Conservation (phyloP, 1,140 invertebrate species). For the Papilio helenus region DNA sequence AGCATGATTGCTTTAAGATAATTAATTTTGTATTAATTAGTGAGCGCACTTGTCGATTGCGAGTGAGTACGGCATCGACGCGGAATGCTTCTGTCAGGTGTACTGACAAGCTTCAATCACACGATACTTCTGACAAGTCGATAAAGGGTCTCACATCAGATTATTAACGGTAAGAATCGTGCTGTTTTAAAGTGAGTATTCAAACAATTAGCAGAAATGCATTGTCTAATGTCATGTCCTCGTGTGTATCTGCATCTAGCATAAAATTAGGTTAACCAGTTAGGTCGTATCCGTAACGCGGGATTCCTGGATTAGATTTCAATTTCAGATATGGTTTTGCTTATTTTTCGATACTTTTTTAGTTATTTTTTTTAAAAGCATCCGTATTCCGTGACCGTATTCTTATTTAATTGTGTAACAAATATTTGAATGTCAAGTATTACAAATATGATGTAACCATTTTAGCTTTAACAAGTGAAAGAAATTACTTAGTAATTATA, state of each 20-base stretch:
- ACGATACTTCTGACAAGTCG: constrained; percentile 15
- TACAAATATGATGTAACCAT: background rate
- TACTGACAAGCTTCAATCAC: background rate
- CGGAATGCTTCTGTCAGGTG: constrained; percentile 6
- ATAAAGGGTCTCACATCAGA: constrained; percentile 13
- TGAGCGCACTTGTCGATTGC: constrained; percentile 13
- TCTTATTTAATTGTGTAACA: too few relatives aligned
- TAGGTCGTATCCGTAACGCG: background rate
- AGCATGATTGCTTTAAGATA: background rate
- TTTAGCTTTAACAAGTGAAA: background rate
- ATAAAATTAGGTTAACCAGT: too few relatives aligned
- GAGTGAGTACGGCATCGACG: background rate
- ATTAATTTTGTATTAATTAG: constrained; percentile 26
- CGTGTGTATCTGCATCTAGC: too few relatives aligned
- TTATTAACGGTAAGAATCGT: constrained; percentile 3
- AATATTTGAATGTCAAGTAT: background rate
- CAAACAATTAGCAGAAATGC: too few relatives aligned
- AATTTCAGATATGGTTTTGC: background rate
- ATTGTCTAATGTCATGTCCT: too few relatives aligned
- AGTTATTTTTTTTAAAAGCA: too few relatives aligned
- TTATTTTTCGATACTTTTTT: background rate
- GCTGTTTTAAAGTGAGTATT: too few relatives aligned
- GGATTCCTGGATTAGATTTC: background rate
- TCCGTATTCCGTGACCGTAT: too few relatives aligned
- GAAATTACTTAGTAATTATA: background rate